Conservation (phyloP, 2,888 invertebrate species). For the Agrochola circellaris region DNA sequence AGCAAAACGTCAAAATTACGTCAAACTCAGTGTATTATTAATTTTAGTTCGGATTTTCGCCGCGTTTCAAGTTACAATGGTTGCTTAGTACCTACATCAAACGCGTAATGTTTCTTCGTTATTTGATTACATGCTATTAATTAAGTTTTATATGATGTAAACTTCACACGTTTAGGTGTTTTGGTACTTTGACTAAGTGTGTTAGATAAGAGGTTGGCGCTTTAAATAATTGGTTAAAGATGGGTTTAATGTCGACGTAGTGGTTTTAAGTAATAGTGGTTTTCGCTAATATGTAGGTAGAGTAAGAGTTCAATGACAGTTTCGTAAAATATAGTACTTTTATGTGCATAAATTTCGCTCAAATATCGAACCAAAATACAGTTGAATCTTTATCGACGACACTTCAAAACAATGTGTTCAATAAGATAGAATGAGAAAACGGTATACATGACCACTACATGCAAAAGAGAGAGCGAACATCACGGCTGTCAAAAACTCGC, state of each 20-base stretch:
- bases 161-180: constrained; percentile 41
- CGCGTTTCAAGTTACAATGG: constrained; percentile 36
- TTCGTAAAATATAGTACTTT: background rate
- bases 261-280: background rate
- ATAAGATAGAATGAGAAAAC: constrained; percentile 19
- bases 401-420: constrained; percentile 12
- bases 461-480: constrained; percentile 6
- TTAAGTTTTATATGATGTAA: constrained; percentile 54
- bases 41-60: constrained; percentile 10
- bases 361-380: constrained; percentile 15
- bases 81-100: constrained; percentile 25
- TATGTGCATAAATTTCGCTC: constrained; percentile 1
- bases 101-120: constrained; percentile 38
- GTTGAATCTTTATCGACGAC: constrained; percentile 1
- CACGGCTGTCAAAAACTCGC: constrained; percentile 13
- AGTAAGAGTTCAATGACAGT: background rate
- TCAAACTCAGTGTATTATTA: background rate
- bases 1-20: background rate
- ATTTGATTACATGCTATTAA: constrained; percentile 58
- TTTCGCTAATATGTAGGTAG: background rate
- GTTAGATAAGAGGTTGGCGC: constrained; percentile 21
- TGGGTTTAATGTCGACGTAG: background rate
- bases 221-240: constrained; percentile 32
- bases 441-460: background rate
- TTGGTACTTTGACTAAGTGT: constrained; percentile 34